Evolutionary conservation across 2,113 vertebrate species (phyloP).

Genomic region (Cyanoramphus novaezelandiae): DNA sequence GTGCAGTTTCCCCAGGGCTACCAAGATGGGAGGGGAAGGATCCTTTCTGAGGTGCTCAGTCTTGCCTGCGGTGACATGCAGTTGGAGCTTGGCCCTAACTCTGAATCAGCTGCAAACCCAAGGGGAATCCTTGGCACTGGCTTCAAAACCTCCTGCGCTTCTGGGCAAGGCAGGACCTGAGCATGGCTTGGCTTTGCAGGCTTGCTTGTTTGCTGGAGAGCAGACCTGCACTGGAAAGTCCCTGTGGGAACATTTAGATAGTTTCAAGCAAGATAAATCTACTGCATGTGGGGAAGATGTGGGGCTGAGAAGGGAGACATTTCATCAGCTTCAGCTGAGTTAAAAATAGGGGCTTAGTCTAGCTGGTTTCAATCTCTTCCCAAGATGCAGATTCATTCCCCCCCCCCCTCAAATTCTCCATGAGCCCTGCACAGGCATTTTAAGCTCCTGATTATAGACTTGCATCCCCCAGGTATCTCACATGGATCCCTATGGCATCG

Average conservation of each 20-base stretch:
- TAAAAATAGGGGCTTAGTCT: neutral
- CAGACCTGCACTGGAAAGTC: neutral
- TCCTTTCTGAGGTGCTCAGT: neutral
- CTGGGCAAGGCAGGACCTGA: neutral
- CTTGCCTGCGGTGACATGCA: neutral
- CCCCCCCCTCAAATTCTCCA: fast-evolving
- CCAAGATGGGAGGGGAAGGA: neutral
- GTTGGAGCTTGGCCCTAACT: neutral
- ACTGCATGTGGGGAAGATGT: neutral
- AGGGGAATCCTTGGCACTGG: neutral
- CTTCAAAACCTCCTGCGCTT: neutral
- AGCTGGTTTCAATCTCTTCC: neutral
- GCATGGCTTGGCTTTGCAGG: neutral
- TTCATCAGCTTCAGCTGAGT: neutral
- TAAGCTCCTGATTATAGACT: neutral
- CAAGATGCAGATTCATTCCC: neutral
- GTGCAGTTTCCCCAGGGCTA: neutral
- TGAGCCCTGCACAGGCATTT: neutral
- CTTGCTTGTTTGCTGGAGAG: neutral
- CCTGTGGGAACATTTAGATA: neutral
- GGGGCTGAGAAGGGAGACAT: neutral
- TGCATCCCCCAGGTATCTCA: neutral
- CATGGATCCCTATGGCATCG: fast-evolving
- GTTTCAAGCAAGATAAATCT: neutral
- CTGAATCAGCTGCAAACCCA: neutral